Conservation (phyloP, 2,113 vertebrate genomes). For the Scopus umbretta region DNA sequence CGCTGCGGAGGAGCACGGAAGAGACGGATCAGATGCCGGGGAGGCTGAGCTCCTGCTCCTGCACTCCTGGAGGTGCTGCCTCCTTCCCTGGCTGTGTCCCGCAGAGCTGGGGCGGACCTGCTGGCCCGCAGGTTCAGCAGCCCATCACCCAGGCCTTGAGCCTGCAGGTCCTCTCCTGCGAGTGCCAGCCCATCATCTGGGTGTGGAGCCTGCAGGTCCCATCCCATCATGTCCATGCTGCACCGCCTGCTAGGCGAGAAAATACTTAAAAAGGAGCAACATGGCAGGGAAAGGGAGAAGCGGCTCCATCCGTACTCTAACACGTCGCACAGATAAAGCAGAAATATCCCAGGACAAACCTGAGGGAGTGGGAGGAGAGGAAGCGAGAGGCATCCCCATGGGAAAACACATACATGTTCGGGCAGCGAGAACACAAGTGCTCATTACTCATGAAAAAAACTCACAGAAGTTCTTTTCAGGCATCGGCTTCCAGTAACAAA, state of each 20-base stretch:
- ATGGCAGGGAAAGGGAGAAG: not conserved
- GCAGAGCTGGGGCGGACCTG: not conserved
- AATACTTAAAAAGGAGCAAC: not conserved
- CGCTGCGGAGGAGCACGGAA: not conserved
- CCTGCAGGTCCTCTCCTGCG: not conserved
- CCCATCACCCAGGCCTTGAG: not conserved
- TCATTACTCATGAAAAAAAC: constrained; percentile 41
- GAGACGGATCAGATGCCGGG: not conserved
- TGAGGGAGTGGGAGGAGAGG: not conserved
- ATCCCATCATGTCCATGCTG: not conserved
- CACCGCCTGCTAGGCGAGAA: not conserved
- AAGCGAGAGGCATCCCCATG: constrained; percentile 26
- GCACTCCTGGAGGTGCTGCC: not conserved
- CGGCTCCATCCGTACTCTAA: not conserved
- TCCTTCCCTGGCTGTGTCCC: not conserved
- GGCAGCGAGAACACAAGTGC: constrained; percentile 28
- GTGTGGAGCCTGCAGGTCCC: not conserved
- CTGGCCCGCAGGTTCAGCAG: not conserved
- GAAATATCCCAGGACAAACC: not conserved
- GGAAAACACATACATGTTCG: constrained; percentile 53
- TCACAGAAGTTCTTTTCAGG: constrained; percentile 65
- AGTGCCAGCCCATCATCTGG: not conserved
- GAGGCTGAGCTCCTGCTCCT: not conserved
- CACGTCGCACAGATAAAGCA: not conserved
- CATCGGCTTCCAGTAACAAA: constrained; percentile 58